phyloP scores from a whole-genome alignment of 2,113 vertebrate species.

The Sander lucioperca region DNA sequence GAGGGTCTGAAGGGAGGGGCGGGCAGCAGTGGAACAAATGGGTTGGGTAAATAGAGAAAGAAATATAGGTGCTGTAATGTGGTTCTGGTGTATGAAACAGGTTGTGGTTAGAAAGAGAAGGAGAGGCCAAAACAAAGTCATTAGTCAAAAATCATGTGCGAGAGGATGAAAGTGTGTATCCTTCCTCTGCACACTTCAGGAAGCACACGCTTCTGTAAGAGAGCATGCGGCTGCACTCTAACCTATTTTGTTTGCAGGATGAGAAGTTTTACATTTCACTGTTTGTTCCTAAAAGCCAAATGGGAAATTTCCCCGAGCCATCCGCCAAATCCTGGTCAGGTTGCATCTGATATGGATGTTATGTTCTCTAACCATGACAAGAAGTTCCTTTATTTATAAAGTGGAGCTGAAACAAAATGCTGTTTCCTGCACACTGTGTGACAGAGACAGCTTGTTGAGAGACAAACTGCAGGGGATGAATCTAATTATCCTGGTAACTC shows the following conservation, averaged over 20 bases:
- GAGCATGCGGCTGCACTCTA: conserved; percentile 37
- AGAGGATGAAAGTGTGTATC: conserved; percentile 38
- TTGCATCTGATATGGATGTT: conserved; percentile 8
- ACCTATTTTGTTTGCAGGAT: conserved; percentile 39
- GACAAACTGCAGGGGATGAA: neutral
- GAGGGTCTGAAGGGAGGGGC: neutral
- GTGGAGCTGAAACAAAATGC: neutral
- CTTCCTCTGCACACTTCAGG: conserved; percentile 56
- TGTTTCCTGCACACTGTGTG: neutral
- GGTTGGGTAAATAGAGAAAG: conserved; percentile 21
- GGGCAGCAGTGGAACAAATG: conserved; percentile 21
- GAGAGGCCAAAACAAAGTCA: conserved; percentile 48
- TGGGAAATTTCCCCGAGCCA: conserved; percentile 14
- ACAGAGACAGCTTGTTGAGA: neutral
- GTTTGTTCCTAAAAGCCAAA: conserved; percentile 24
- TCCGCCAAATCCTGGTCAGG: neutral
- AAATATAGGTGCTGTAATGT: neutral
- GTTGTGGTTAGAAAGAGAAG: conserved; percentile 25
- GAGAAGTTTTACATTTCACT: conserved; percentile 9
- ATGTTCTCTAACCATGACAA: neutral
- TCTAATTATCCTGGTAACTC: neutral
- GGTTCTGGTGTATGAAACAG: conserved; percentile 22
- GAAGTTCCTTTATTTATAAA: neutral
- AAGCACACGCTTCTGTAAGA: conserved; percentile 37
- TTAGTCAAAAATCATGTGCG: conserved; percentile 43